Evolutionary conservation across 2,797 vertebrate species (phyloP).

Genomic region (Sciurus carolinensis): DNA sequence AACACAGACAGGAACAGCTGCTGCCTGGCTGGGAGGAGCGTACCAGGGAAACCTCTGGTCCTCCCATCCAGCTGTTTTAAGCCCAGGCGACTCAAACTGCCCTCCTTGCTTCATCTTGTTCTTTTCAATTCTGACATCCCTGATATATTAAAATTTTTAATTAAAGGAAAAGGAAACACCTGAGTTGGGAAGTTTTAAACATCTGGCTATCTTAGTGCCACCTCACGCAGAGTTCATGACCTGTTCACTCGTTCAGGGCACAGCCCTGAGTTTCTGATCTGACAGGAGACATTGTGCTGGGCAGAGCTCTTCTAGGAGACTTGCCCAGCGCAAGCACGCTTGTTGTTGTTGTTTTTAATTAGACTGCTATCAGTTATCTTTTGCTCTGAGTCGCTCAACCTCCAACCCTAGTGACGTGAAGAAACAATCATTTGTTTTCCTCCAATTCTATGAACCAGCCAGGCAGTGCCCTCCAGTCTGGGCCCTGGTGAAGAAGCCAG

Average conservation of each 20-base stretch:
- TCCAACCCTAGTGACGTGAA: not conserved
- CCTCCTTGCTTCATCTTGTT: not conserved
- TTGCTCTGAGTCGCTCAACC: not conserved
- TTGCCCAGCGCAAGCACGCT: too few species aligned
- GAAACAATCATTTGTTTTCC: not conserved
- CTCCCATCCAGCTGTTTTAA: too few species aligned
- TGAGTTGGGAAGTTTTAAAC: not conserved
- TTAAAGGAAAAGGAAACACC: not conserved
- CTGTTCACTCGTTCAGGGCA: not conserved
- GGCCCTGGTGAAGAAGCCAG: not conserved
- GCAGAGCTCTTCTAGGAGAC: not conserved
- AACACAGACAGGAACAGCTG: not conserved
- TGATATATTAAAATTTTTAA: conserved; percentile 4
- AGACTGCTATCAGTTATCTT: not conserved
- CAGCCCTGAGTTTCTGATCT: not conserved
- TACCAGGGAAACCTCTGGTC: not conserved
- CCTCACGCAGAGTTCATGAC: not conserved
- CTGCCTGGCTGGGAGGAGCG: not conserved
- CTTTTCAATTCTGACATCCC: not conserved
- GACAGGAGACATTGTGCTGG: not conserved
- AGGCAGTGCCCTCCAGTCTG: not conserved
- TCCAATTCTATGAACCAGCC: not conserved
- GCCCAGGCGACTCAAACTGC: not conserved
- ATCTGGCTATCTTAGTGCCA: not conserved
- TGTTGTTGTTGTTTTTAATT: not conserved